These are phyloP conservation scores for Tipula vernalis DNA, from an alignment of 2,888 invertebrate genomes.

Conservation along the genomic window DNA sequence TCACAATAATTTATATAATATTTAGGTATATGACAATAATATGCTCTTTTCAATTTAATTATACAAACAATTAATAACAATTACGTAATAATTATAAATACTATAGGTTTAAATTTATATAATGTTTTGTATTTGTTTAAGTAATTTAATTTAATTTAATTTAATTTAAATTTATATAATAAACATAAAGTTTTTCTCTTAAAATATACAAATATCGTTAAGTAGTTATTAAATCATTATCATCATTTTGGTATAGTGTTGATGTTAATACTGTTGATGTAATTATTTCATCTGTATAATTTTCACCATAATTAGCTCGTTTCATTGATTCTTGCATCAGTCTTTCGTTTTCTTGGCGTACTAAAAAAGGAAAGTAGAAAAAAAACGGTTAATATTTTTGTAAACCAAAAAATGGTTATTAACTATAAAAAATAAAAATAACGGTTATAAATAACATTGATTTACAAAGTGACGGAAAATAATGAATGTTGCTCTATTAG, in stretches of 20 bases:
- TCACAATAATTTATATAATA: not conserved
- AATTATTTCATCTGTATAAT: constrained; percentile 29
- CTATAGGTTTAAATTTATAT: not conserved
- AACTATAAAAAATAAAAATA: too few relatives aligned
- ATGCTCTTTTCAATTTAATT: not conserved
- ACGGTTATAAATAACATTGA: too few relatives aligned
- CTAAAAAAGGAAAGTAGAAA: constrained; percentile 40
- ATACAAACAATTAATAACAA: not conserved
- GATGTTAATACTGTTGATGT: constrained; percentile 16
- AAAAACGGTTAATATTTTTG: not conserved
- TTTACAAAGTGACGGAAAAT: not conserved
- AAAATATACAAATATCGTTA: constrained; percentile 21
- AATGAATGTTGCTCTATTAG: too few relatives aligned
- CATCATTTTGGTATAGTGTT: constrained; percentile 20
- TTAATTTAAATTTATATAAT: not conserved
- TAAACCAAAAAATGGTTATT: not conserved
- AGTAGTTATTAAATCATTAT: constrained; percentile 16
- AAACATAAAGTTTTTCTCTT: not conserved
- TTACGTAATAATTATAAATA: not conserved
- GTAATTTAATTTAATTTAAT: not conserved
- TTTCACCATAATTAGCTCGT: constrained; percentile 32
- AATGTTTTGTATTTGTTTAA: not conserved
- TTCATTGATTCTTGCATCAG: constrained; percentile 66
- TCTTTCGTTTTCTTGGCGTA: constrained; percentile 81
- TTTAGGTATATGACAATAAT: not conserved